Percentiles rank a stretch among this genome's conserved stretches.
Conservation (phyloP, 2,888 invertebrate genomes). For the Dysmachus trigonus region DNA sequence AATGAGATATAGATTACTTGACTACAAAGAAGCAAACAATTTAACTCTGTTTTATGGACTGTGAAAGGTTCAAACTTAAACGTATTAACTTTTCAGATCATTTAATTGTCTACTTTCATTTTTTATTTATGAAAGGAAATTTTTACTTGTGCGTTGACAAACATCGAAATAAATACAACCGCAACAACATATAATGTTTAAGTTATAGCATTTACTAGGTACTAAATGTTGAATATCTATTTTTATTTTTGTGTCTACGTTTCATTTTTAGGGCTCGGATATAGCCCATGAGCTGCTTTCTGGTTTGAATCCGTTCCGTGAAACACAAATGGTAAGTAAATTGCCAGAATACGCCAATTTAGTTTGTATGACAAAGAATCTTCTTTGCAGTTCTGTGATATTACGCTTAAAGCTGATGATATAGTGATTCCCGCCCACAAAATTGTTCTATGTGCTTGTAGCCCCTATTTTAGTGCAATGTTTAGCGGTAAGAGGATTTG, state of each 20-base stretch:
- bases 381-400: conserved; percentile 47
- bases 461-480: conserved; percentile 48
- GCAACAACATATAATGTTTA: too few species aligned
- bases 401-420: conserved; percentile 39
- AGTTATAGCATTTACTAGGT: too few species aligned
- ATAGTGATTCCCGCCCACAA: conserved; percentile 47
- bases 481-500: conserved; percentile 41
- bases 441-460: conserved; percentile 49
- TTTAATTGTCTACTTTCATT: too few species aligned
- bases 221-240: neutral
- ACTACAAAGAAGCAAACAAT: too few species aligned
- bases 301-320: conserved; percentile 33
- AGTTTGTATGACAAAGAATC: neutral
- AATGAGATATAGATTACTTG: too few species aligned
- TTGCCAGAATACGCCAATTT: neutral
- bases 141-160: too few species aligned
- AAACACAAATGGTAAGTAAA: conserved; percentile 4
- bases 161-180: too few species aligned
- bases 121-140: too few species aligned
- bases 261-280: neutral
- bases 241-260: neutral
- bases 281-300: conserved; percentile 20
- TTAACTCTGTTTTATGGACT: too few species aligned
- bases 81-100: too few species aligned
- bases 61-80: too few species aligned